Conservation (phyloP, 2,797 vertebrate species). For the Florisuga fusca region DNA sequence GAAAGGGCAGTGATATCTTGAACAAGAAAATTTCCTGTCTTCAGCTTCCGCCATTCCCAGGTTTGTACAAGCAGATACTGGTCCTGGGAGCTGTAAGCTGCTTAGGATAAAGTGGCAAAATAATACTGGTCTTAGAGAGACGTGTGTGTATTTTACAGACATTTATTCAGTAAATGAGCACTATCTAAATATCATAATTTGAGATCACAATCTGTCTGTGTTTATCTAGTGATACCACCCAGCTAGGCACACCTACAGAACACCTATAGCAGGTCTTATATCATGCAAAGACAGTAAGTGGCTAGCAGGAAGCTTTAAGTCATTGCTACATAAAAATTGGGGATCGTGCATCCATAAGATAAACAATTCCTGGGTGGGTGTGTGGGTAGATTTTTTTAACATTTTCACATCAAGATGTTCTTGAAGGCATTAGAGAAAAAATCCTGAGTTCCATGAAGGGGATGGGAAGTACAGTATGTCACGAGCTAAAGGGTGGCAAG, state of each 20-base stretch:
- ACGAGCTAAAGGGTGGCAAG: neutral
- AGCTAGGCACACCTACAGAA: rapidly evolving
- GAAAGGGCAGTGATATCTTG: neutral
- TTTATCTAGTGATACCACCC: neutral
- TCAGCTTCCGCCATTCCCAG: neutral
- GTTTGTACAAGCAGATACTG: neutral
- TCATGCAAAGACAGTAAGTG: neutral
- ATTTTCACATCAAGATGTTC: neutral
- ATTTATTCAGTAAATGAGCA: neutral
- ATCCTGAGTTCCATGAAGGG: neutral
- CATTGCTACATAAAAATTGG: neutral
- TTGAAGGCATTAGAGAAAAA: neutral
- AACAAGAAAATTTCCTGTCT: neutral
- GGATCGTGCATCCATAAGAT: neutral
- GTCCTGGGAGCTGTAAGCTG: neutral
- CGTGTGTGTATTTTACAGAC: neutral
- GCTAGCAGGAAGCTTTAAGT: neutral
- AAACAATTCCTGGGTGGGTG: neutral
- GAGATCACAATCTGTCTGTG: neutral
- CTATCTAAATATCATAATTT: neutral
- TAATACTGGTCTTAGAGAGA: neutral
- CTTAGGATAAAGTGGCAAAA: neutral
- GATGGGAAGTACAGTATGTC: rapidly evolving
- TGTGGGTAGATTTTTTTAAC: neutral
- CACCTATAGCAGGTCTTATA: neutral